Evolutionary conservation across 1,140 invertebrate species (phyloP).

Genomic region (Dufourea novaeangliae): DNA sequence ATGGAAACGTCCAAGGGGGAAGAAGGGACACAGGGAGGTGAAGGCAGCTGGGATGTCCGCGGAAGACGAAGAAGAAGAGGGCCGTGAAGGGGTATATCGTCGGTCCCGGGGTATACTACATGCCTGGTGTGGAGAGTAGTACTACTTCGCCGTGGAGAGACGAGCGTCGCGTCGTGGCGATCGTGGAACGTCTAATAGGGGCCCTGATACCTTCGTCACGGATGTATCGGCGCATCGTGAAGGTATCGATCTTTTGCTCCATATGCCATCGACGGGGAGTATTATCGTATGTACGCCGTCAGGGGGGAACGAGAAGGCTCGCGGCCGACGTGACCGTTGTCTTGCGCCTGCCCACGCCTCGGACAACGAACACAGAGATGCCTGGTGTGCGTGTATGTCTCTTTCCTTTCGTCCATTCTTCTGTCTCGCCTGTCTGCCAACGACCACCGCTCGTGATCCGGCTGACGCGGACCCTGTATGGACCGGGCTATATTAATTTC

Average conservation of each 20-base stretch:
- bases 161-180: slow-evolving; percentile 25
- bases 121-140: slow-evolving; percentile 37
- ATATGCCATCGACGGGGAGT: slow-evolving; percentile 38
- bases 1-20: slow-evolving; percentile 58
- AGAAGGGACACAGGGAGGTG: no score
- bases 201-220: slow-evolving; percentile 52
- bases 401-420: slow-evolving; percentile 30
- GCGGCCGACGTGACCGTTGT: slow-evolving; percentile 46
- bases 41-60: slow-evolving; percentile 3
- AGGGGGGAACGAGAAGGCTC: slow-evolving; percentile 24
- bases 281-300: slow-evolving; percentile 33
- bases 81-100: not conserved
- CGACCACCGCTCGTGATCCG: slow-evolving; percentile 35
- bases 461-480: slow-evolving; percentile 6
- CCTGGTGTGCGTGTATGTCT: no score
- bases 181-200: slow-evolving; percentile 55
- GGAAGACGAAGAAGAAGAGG: slow-evolving; percentile 40
- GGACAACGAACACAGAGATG: not conserved
- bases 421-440: slow-evolving; percentile 25
- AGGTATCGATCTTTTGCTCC: slow-evolving; percentile 51
- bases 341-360: slow-evolving; percentile 55
- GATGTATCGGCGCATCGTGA: slow-evolving; percentile 50
- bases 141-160: slow-evolving; percentile 29
- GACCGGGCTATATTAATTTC: slow-evolving; percentile 68
- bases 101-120: slow-evolving; percentile 1